Percentiles rank a stretch among this genome's conserved stretches.
Evolutionary conservation across 2,113 vertebrate genomes (phyloP).

Genomic region (Choloepus hoffmanni): DNA sequence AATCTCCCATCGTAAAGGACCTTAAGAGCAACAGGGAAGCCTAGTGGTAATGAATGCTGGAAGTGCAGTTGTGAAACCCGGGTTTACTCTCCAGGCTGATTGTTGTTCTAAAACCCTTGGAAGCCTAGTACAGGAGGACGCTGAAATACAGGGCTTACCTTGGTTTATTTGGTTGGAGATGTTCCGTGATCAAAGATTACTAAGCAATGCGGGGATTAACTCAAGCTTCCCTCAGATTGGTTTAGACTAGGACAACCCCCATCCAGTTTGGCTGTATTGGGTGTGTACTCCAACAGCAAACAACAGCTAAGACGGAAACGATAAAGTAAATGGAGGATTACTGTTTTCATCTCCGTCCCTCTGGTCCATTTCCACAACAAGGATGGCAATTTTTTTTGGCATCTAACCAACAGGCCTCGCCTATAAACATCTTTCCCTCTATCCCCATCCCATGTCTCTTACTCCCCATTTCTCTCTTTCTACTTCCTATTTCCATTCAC

Average conservation of each 20-base stretch:
- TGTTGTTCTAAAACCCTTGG: neutral
- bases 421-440: neutral
- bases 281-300: neutral
- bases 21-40: conserved; percentile 40
- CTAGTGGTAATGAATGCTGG: neutral
- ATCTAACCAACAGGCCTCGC: neutral
- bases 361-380: neutral
- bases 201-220: neutral
- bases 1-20: conserved; percentile 92
- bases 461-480: neutral
- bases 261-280: neutral
- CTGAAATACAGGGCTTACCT: neutral
- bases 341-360: neutral
- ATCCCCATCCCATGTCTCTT: neutral
- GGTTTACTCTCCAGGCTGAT: neutral
- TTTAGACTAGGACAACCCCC: neutral
- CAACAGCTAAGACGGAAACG: neutral
- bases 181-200: conserved; percentile 3
- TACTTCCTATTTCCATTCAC: neutral
- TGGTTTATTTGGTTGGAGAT: neutral
- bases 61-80: too few species aligned
- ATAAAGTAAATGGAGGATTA: neutral
- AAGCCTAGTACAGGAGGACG: neutral
- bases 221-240: neutral
- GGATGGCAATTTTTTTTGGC: too few species aligned